Evolutionary conservation across 2,113 vertebrate genomes (phyloP).

Genomic region (Syngnathus typhle): DNA sequence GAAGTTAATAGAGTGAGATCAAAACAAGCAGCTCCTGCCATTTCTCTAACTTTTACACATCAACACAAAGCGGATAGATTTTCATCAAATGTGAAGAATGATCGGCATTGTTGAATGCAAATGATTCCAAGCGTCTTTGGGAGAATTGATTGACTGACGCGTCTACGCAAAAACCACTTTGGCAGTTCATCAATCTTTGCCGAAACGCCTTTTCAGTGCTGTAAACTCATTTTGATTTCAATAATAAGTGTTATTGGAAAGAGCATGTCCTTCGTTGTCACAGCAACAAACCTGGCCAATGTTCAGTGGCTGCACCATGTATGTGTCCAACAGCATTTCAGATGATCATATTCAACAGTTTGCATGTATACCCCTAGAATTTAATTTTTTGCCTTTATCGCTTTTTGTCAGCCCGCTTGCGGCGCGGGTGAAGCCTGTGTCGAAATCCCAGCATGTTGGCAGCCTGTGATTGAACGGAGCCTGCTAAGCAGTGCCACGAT

Average conservation of each 20-base stretch:
- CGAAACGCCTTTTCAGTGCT: slow-evolving; percentile 1
- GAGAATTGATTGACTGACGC: slow-evolving; percentile 44
- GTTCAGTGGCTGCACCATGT: slow-evolving; percentile 3
- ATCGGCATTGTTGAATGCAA: slow-evolving; percentile 58
- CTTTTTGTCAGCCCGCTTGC: slow-evolving; percentile 39
- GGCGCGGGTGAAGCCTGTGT: slow-evolving; percentile 28
- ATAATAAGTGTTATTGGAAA: neutral
- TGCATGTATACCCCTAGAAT: slow-evolving; percentile 6
- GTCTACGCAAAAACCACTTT: slow-evolving; percentile 40
- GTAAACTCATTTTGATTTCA: slow-evolving; percentile 10
- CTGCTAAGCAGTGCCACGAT: slow-evolving; percentile 59
- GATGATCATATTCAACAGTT: slow-evolving; percentile 7
- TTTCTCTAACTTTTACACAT: slow-evolving; percentile 26
- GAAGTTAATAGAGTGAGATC: slow-evolving; percentile 65
- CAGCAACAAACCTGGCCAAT: slow-evolving; percentile 17
- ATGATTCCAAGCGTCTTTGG: slow-evolving; percentile 56
- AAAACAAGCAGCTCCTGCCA: slow-evolving; percentile 64
- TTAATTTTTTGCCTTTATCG: slow-evolving; percentile 34
- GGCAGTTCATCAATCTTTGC: slow-evolving; percentile 44
- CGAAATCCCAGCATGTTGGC: slow-evolving; percentile 61
- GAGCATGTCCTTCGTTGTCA: neutral
- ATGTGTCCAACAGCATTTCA: neutral
- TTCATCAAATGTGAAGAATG: slow-evolving; percentile 64
- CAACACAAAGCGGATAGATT: slow-evolving; percentile 66
- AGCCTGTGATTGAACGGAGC: slow-evolving; percentile 64